These are phyloP conservation scores for Recurvirostra avosetta DNA, from an alignment of 2,113 vertebrate species.

Conservation along the genomic window DNA sequence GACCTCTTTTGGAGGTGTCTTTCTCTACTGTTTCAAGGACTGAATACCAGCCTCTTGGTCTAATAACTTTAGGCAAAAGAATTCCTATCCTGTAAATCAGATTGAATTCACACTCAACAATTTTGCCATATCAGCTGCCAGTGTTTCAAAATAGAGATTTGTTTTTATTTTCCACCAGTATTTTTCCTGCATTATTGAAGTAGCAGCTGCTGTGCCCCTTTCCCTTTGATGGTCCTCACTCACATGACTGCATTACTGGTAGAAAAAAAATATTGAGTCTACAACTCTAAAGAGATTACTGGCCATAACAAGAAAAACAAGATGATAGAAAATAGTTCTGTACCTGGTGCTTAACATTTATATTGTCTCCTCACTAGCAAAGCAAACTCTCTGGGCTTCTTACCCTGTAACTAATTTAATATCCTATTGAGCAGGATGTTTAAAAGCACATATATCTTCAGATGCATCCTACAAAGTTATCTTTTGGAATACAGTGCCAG, in stretches of 20 bases:
- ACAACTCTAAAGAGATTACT: background rate
- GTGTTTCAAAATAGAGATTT: background rate
- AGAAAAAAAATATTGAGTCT: background rate
- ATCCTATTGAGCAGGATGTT: background rate
- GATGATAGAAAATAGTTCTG: background rate
- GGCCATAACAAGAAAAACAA: background rate
- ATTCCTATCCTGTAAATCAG: background rate
- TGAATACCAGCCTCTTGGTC: background rate
- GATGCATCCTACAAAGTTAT: background rate
- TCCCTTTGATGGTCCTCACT: background rate
- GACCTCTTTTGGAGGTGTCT: background rate
- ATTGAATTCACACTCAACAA: background rate
- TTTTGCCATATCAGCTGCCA: background rate
- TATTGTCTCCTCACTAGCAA: background rate
- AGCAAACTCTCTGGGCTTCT: background rate
- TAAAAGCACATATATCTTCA: background rate
- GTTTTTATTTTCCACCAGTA: background rate
- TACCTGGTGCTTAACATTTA: background rate
- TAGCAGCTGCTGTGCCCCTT: background rate
- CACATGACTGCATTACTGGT: background rate
- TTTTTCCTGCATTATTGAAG: background rate
- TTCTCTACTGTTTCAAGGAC: background rate
- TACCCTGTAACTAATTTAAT: background rate
- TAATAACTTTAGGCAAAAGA: background rate
- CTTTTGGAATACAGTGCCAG: background rate